Conservation (phyloP, 2,113 vertebrate genomes). For the Spermophilus dauricus region DNA sequence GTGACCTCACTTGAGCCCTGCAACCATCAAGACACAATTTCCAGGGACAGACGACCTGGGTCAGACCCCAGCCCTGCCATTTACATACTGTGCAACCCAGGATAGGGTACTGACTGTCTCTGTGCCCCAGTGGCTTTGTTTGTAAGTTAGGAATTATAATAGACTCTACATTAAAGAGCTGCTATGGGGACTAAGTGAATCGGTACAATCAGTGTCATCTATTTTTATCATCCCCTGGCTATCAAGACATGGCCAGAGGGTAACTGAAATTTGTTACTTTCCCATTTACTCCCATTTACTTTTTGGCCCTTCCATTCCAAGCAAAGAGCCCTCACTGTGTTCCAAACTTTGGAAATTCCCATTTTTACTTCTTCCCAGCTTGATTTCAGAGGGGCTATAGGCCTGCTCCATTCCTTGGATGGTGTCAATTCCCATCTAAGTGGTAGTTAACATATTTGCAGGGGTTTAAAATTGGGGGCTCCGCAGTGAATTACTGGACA, state of each 20-base stretch:
- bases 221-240: not conserved
- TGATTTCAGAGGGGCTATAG: not conserved
- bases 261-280: not conserved
- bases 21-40: not conserved
- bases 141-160: not conserved
- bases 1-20: not conserved
- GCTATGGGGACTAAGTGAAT: not conserved
- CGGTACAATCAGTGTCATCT: too few species aligned
- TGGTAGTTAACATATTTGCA: constrained; percentile 16
- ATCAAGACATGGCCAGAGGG: not conserved
- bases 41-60: too few species aligned
- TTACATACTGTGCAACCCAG: not conserved
- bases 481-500: constrained; percentile 7
- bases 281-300: not conserved
- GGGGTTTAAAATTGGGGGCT: not conserved
- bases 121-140: not conserved
- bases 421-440: not conserved
- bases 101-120: not conserved
- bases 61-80: not conserved
- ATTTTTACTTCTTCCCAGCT: not conserved
- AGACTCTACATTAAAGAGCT: not conserved
- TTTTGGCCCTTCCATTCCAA: not conserved
- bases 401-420: not conserved
- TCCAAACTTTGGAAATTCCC: not conserved
- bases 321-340: not conserved